Base-by-base conservation (phyloP, 2,888 invertebrate species). In the Andrena marginata region DNA sequence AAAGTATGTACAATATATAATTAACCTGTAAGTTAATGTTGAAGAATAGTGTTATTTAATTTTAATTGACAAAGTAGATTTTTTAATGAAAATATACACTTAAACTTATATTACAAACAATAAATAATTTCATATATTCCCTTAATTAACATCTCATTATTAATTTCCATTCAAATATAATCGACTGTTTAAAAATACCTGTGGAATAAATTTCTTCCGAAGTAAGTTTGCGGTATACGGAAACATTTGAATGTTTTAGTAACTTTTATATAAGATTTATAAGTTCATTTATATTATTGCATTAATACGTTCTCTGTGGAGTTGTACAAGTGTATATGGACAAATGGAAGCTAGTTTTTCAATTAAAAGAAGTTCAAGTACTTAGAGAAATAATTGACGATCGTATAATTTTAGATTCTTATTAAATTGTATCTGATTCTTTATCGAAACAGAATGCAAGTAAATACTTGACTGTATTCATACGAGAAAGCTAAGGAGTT, bases 281-380 rank as follows among this genome's bases (percentile, higher is more conserved):
- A 51, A 60, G 16, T 77, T 80, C 64, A 20, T 79, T 60, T 73
- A 48, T 8, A 68, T 74, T 56, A 78, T 62, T 84, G 16, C 64
- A 80, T 74, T 85, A 85, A 85, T 80, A 84, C 77, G 80, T 80
- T 85, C 80, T 80, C 80, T 84, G 80, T 80, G 80, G 84, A 85
- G 71, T 49, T 67, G 29, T 23, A 31, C 20, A 42, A 31, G 20
- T 33, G 26, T 23, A 48, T 33, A 49, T 59, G 20, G 65, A 70
- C 65, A 70, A 62, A 10, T 51, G 59, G 54, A 68, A 62, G 56
- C 48, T 67, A 56, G n/a, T n/a, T 79, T 48, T 71, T 62, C 31
- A 64, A 70, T 31, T 42, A 51, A 59, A 51, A 13, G n/a, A 68
- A 49, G 35, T 10, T 29, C 23, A 54, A 54, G 70, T 31, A 42